These are phyloP conservation scores for Rotaria sp. DNA, from an alignment of 2,888 invertebrate species.

Conservation along the genomic window DNA sequence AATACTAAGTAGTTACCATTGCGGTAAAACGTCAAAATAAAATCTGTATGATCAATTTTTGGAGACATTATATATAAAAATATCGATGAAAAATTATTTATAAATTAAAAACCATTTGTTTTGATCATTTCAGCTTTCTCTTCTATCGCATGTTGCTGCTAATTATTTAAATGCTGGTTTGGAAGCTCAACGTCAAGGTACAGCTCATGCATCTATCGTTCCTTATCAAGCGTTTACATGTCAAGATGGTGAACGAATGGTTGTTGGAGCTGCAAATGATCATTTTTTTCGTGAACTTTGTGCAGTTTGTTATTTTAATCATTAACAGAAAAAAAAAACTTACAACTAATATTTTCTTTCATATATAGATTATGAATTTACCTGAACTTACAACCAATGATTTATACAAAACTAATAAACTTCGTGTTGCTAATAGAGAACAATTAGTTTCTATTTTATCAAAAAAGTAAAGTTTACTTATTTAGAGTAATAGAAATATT, in stretches of 20 bases:
- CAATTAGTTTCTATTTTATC: constrained; percentile 63
- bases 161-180: constrained; percentile 78
- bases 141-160: constrained; percentile 77
- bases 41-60: too few species aligned
- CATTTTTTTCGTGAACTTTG: constrained; percentile 49
- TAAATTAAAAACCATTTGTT: background rate
- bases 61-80: too few species aligned
- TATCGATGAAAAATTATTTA: too few species aligned
- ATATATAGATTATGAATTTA: constrained; percentile 36
- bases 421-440: constrained; percentile 70
- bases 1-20: too few species aligned
- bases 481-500: constrained; percentile 44
- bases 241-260: constrained; percentile 67
- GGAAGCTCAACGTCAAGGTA: constrained; percentile 76
- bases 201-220: constrained; percentile 84
- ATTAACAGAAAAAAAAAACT: background rate
- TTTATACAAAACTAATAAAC: constrained; percentile 61
- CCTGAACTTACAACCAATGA: constrained; percentile 27
- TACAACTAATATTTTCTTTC: background rate
- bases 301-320: constrained; percentile 44
- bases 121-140: constrained; percentile 60
- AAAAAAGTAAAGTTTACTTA: constrained; percentile 45
- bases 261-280: constrained; percentile 79
- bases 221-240: constrained; percentile 82
- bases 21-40: too few species aligned